Percentiles rank a stretch among this genome's conserved stretches.
Conservation (phyloP, 2,888 invertebrate genomes). For the Lottia gigantea region DNA sequence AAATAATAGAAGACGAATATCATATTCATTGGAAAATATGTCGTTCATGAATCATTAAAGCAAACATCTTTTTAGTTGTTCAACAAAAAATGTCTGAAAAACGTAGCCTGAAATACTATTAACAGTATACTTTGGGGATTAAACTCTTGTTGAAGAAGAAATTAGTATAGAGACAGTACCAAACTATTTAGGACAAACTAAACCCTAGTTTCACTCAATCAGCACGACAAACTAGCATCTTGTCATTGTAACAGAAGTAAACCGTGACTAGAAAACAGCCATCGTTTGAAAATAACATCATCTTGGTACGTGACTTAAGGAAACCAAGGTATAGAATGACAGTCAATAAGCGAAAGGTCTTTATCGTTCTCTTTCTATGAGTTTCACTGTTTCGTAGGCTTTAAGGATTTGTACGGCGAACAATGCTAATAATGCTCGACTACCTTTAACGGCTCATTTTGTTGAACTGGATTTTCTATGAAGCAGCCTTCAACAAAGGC, state of each 20-base stretch:
- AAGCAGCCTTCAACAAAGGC: background rate
- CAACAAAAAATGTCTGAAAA: conserved; percentile 1
- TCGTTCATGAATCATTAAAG: no score
- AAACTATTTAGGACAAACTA: background rate
- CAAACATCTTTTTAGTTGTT: background rate
- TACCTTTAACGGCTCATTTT: conserved; percentile 4
- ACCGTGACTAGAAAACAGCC: background rate
- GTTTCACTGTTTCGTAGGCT: conserved; percentile 7
- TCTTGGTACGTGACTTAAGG: background rate
- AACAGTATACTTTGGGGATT: background rate
- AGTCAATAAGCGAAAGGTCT: conserved; percentile 2
- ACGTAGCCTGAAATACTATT: background rate
- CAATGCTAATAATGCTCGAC: conserved; percentile 9
- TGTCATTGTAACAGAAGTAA: background rate
- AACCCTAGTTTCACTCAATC: background rate
- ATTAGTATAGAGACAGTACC: conserved; percentile 1
- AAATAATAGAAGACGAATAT: no score
- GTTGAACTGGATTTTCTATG: conserved; percentile 1
- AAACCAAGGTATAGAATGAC: background rate
- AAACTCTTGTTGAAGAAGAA: background rate
- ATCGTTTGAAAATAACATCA: background rate
- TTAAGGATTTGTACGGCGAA: conserved; percentile 1
- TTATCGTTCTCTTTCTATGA: background rate
- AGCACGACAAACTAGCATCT: conserved; percentile 4
- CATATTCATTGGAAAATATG: no score